These are phyloP conservation scores for Papilio machaon DNA, from an alignment of 1,140 invertebrate genomes.

Conservation along the genomic window DNA sequence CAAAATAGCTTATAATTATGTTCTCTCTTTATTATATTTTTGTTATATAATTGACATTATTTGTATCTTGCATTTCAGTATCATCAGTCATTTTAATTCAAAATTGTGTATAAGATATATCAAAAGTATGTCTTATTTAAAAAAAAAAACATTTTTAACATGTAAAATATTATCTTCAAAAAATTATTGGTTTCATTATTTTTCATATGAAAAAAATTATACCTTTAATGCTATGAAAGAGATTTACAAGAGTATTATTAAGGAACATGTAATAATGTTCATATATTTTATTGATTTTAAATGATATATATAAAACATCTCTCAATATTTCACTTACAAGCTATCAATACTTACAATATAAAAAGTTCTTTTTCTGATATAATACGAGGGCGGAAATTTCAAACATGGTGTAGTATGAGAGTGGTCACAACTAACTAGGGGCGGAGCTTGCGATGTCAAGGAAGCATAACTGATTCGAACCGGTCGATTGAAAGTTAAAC, in stretches of 20 bases:
- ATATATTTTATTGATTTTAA: neutral
- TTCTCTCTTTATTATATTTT: constrained; percentile 8
- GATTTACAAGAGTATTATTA: neutral
- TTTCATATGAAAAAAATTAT: neutral
- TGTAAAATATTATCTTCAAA: constrained; percentile 38
- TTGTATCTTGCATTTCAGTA: constrained; percentile 21
- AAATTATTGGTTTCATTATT: neutral
- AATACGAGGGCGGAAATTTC: too few species aligned
- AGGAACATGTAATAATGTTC: neutral
- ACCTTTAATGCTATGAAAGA: neutral
- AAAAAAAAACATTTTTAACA: constrained; percentile 25
- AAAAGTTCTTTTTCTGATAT: too few species aligned
- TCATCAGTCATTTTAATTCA: constrained; percentile 15
- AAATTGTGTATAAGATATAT: constrained; percentile 41
- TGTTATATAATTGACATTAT: constrained; percentile 16
- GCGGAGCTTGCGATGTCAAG: too few species aligned
- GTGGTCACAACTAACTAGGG: too few species aligned
- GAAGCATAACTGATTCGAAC: too few species aligned
- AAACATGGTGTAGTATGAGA: too few species aligned
- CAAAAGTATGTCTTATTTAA: constrained; percentile 36
- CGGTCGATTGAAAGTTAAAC: too few species aligned
- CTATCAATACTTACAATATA: neutral
- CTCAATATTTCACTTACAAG: neutral
- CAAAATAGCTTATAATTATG: constrained; percentile 25
- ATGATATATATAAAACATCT: neutral